Base-by-base conservation (phyloP, 2,797 vertebrate genomes). In the Sebastes variabilis region DNA sequence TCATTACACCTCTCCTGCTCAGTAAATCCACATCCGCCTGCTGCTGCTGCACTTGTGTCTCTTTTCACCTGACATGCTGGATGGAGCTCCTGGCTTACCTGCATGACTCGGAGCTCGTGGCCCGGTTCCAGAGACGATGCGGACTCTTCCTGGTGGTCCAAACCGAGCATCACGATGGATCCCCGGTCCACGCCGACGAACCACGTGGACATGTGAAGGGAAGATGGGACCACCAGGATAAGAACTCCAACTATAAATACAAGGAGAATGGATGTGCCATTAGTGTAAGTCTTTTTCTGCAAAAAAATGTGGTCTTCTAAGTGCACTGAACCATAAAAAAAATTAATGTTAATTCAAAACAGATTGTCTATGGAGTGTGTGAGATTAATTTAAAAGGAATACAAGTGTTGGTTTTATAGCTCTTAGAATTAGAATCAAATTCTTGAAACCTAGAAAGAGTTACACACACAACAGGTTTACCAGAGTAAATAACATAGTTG, bases 121-220 rank as follows among this genome's bases (percentile, higher is more conserved):
- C 96, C 70, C 92, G 94, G 34, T 99, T 99, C 92, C 98, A 99
- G 94, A 96, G 96, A 67, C 77, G 77, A 86, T 99, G 97, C 81
- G 98, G 98, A 29, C 96, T 99, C 60, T 88, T 90, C 74, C 89
- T 80, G 1, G 36, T 38, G 1, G 36, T 38, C 7, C 87, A 90
- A 29, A 49, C 14, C 1, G 20, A 42, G 54, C 81, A 11, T 20
- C 25, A 30, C 8, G 60, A 60, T 69, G 73, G 27, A 66, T 12
- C 54, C 13, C 38, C 9, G 52, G n/a, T 36, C 3, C 13, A 12
- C 4, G 6, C 25, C 0, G 58, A 71, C 1, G 66, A 24, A n/a
- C 1, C 84, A 74, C 66, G 60, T 70, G 89, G 56, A 30, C 36
- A 76, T 11, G 46, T 11, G 59, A 32, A 25, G 68, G 58, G n/a